Base-by-base conservation (phyloP, 2,113 vertebrate species). In the Barbus barbus region DNA sequence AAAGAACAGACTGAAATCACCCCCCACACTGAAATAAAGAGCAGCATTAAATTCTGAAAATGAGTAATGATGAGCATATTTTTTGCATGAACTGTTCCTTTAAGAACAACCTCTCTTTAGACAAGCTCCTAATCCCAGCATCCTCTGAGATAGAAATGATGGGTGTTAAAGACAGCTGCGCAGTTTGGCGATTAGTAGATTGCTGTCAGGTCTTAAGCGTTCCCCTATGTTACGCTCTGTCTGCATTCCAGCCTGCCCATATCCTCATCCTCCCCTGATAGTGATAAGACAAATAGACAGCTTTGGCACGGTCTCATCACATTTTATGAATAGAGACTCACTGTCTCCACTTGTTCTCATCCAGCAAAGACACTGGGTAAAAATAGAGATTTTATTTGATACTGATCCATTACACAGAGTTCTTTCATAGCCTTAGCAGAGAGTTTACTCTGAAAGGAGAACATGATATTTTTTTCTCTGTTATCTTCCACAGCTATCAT, bases 241-340 rank as follows among this genome's bases (percentile, higher is more conserved):
- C 56, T 86, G 61, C 81, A 87, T 83, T 85, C 80, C 84, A 74
- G 76, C 28, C 81, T 82, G 31, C 78, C 73, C 78, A 84, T 82
- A 84, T 84, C 60, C 44, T 76, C 60, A 46, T 84, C 51, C 33
- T 31, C 73, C 31, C 53, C 12, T 61, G 51, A 69, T 61, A 81
- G 67, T 81, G 86, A 86, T 89, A 87, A 87, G 77, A 82, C 76
- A 69, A 48, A 60, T 58, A 20, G 24, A 44, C 48, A 51, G 16
- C 51, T 46, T 90, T 89, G 85, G 86, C 84, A 86, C 85, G 85
- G 88, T 91, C 71, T 90, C 86, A 87, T 89, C 85, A 89, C 89
- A 75, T 90, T 88, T 85, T 85, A 83, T 83, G 65, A 90, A 91
- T 85, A 78, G 82, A 85, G 88, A 86, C 87, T 31, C 8, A 5